Percentiles rank a stretch among this genome's conserved stretches.
phyloP scores from a whole-genome alignment of 2,888 invertebrate species.

The Trachelus iudaicus region DNA sequence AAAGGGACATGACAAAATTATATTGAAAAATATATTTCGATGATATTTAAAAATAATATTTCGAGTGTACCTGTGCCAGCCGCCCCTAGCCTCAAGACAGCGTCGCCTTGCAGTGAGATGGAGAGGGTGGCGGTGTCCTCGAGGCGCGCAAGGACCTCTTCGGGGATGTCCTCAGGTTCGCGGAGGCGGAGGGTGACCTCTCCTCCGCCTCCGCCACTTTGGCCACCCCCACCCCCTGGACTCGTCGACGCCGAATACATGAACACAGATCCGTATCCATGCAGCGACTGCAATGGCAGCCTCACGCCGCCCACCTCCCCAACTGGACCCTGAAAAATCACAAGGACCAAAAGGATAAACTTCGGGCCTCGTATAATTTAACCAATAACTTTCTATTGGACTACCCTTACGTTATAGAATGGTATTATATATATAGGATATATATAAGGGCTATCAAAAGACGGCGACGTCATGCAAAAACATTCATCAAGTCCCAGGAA shows the following conservation, averaged over 20 bases:
- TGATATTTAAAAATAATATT: too few species aligned
- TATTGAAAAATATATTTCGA: too few species aligned
- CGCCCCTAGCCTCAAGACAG: constrained; percentile 61
- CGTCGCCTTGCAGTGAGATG: constrained; percentile 63
- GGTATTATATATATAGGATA: too few species aligned
- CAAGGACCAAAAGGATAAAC: constrained; percentile 8
- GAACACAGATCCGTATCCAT: constrained; percentile 65
- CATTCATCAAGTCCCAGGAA: too few species aligned
- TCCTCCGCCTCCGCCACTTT: constrained; percentile 55
- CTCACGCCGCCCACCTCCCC: constrained; percentile 64
- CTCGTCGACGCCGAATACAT: constrained; percentile 65
- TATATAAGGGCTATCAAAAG: too few species aligned
- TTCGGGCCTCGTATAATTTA: not conserved
- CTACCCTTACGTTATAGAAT: too few species aligned
- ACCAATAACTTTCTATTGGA: too few species aligned
- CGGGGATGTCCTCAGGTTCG: constrained; percentile 64
- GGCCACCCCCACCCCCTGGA: constrained; percentile 57
- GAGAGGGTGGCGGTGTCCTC: constrained; percentile 64
- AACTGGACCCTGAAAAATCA: constrained; percentile 59
- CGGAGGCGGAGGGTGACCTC: constrained; percentile 64
- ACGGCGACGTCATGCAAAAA: too few species aligned
- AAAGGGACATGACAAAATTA: too few species aligned
- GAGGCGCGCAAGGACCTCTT: constrained; percentile 63
- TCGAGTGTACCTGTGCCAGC: constrained; percentile 55
- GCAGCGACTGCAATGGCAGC: constrained; percentile 62